Evolutionary conservation across 2,797 vertebrate genomes (phyloP), one percentile per base, ranked within the genome.

Genomic region (Poecilia wingei): DNA sequence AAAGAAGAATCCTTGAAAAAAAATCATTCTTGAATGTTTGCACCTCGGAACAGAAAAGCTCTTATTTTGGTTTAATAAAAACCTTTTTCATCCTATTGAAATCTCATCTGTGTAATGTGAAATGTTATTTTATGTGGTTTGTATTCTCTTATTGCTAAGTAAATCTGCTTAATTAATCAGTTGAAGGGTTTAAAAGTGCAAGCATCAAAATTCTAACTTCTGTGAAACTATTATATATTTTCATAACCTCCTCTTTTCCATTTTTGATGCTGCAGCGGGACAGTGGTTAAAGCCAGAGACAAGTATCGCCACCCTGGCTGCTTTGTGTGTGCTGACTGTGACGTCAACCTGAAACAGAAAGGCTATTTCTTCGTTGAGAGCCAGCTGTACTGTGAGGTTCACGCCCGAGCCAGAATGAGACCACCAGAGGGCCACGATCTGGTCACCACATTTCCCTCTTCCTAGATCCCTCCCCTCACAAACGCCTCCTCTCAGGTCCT

Each of bases 361-460:
- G 98, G 98, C 49, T 99, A 98, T 82, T 99, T 98, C 96, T 98
- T 99, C 3, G 96, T 99, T 93, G 97, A 98, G 87, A 97, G 97
- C 1, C 96, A 99, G 71, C 91, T 99, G 55, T 99, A 98, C 96
- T 99, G 98, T 18, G 98, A 99, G 94, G 91, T 84, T 49, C 98
- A 99, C 0, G 98, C 98, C 0, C 96, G 97, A 0, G 96, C 96
- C 86, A 95, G 97, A 75, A 97, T 93, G 87, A 96, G 96, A 91
- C 97, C 98, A 7, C 97, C 97, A 0, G 97, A 99, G 92, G 97
- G 97, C 79, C 97, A 98, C 0, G 97, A 99, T 86, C 96, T 97
- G 0, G 90, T 98, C 55, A 97, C 97, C 0, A 93, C 97, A n/a
- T 99, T 96, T 72, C 95, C 95, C 39, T 96, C 96, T 68, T 95